phyloP scores from a whole-genome alignment of 2,113 vertebrate genomes.

The Ameiurus melas region DNA sequence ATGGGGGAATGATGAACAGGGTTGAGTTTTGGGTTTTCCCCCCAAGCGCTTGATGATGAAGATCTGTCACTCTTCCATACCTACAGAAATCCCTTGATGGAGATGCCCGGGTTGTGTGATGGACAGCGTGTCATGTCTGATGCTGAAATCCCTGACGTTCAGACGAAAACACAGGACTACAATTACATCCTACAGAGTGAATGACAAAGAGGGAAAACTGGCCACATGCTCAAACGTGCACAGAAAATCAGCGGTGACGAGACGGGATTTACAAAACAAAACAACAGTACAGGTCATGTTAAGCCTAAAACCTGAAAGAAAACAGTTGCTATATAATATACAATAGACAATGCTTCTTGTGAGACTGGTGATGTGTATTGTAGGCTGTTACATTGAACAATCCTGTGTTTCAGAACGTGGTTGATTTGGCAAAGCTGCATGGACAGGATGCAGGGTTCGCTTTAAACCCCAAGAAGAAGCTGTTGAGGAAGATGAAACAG shows the following conservation, averaged over 20 bases:
- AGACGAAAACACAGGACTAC: not conserved
- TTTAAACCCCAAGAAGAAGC: not conserved
- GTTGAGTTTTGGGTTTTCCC: not conserved
- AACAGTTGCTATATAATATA: not conserved
- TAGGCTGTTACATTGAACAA: not conserved
- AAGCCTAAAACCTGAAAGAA: not conserved
- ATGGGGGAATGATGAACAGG: slow-evolving; percentile 11
- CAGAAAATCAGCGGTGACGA: not conserved
- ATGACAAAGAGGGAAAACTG: slow-evolving; percentile 1
- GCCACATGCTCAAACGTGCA: slow-evolving; percentile 24
- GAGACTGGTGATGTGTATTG: not conserved
- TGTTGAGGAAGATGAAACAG: not conserved
- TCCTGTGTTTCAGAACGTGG: not conserved
- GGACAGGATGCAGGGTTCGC: not conserved
- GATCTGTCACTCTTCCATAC: not conserved
- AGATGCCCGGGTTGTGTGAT: slow-evolving; percentile 13
- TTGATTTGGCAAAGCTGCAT: not conserved
- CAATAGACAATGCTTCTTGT: not conserved
- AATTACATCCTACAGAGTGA: slow-evolving; percentile 19
- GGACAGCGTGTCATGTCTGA: slow-evolving; percentile 22
- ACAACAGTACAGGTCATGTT: not conserved
- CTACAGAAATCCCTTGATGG: slow-evolving; percentile 5
- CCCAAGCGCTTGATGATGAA: not conserved
- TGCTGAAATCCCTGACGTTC: slow-evolving; percentile 37
- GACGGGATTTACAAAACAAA: slow-evolving; percentile 4